Evolutionary conservation across 2,888 invertebrate genomes (phyloP).

Genomic region (Cheilosia variabilis): DNA sequence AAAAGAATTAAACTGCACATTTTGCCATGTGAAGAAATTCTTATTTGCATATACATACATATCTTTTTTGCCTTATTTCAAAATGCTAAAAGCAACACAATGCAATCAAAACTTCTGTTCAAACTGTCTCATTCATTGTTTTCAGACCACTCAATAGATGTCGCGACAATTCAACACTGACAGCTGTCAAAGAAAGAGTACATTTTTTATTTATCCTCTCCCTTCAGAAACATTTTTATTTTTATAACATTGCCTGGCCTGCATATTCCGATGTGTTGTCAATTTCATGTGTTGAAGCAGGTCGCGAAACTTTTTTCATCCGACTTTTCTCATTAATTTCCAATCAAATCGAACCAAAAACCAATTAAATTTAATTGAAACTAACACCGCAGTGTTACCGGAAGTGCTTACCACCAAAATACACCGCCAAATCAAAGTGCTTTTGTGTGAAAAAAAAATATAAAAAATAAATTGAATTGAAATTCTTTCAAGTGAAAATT

Average conservation of each 20-base stretch:
- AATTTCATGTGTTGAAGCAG: constrained; percentile 77
- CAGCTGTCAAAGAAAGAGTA: constrained; percentile 37
- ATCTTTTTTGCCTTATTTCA: no score
- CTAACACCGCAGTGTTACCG: constrained; percentile 8
- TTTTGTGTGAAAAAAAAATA: constrained; percentile 35
- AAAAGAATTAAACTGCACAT: no score
- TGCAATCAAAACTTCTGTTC: neutral
- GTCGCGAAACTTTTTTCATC: constrained; percentile 70
- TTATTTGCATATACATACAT: no score
- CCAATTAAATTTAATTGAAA: constrained; percentile 33
- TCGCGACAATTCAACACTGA: constrained; percentile 4
- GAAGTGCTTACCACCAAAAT: constrained; percentile 40
- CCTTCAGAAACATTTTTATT: constrained; percentile 49
- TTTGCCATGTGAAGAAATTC: no score
- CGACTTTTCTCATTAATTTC: constrained; percentile 60
- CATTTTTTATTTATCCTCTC: constrained; percentile 49
- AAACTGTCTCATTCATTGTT: neutral
- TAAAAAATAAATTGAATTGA: constrained; percentile 20
- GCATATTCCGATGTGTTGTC: constrained; percentile 77
- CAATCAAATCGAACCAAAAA: constrained; percentile 54
- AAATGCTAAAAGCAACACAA: no score
- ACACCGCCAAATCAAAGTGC: constrained; percentile 4
- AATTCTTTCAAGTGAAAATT: constrained; percentile 64
- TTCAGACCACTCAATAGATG: constrained; percentile 47
- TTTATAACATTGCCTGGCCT: constrained; percentile 53